Percentiles rank a stretch among this genome's conserved stretches.
These are phyloP conservation scores for Chionis minor DNA, from an alignment of 2,113 vertebrate species.

Conservation along the genomic window DNA sequence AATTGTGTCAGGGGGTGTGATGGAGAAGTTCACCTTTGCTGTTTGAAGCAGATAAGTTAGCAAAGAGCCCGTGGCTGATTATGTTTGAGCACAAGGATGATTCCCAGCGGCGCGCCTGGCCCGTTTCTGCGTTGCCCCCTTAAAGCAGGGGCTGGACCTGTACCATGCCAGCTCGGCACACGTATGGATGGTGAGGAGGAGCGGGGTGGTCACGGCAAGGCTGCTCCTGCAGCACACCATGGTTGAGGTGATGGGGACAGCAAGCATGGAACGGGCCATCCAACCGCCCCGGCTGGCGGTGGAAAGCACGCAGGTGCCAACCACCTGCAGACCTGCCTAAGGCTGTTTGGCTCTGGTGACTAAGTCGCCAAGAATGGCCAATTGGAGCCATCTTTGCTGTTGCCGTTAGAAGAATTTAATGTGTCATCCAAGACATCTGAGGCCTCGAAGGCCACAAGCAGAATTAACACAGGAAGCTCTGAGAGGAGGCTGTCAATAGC, in stretches of 20 bases:
- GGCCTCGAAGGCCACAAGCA: neutral
- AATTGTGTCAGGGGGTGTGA: accelerated
- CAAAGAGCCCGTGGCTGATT: neutral
- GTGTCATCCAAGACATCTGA: neutral
- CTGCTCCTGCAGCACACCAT: neutral
- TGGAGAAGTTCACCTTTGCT: neutral
- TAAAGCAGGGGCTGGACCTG: accelerated
- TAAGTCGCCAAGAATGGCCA: neutral
- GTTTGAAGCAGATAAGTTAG: neutral
- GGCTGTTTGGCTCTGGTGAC: neutral
- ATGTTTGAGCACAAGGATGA: neutral
- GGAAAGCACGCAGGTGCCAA: neutral
- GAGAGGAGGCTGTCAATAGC: conserved; percentile 5
- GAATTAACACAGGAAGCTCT: neutral
- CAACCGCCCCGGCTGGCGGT: neutral
- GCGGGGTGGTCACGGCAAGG: accelerated
- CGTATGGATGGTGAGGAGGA: neutral
- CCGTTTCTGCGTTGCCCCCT: neutral
- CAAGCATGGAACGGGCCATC: neutral
- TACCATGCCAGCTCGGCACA: accelerated
- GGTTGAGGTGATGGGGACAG: neutral
- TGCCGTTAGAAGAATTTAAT: conserved; percentile 5
- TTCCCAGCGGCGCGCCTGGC: neutral
- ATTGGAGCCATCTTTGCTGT: neutral
- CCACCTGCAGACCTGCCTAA: neutral